Percentiles rank a stretch among this genome's conserved stretches.
Conservation (phyloP, 2,113 vertebrate genomes). For the Ophthalmolycus amberensis region DNA sequence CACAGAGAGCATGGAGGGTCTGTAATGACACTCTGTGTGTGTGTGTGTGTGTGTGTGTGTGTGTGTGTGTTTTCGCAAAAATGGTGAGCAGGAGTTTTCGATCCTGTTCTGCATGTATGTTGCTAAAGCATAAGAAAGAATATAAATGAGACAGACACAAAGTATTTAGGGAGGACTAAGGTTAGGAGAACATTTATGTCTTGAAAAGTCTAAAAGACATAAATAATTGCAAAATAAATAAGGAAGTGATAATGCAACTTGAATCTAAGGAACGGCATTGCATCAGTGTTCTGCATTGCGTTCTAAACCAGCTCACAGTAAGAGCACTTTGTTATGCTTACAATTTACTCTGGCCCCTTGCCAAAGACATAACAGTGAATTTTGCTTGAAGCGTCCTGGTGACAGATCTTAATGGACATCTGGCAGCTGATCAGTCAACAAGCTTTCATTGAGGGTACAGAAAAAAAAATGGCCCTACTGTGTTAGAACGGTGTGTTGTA, state of each 20-base stretch:
- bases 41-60: background rate
- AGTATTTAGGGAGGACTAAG: background rate
- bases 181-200: background rate
- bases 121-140: background rate
- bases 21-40: background rate
- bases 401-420: background rate
- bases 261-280: background rate
- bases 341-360: background rate
- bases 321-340: background rate
- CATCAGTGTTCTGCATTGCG: too few species aligned
- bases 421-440: background rate
- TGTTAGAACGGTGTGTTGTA: background rate
- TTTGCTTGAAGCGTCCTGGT: background rate
- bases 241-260: background rate
- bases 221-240: background rate
- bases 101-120: background rate
- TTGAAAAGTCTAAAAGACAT: background rate
- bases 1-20: background rate
- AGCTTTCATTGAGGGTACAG: background rate
- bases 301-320: background rate
- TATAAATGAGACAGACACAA: background rate
- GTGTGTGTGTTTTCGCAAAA: background rate
- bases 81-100: background rate
- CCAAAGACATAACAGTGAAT: conserved; percentile 3
- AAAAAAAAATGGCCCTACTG: background rate